Conservation (phyloP, 2,797 vertebrate genomes). For the Danio albolineatus region DNA sequence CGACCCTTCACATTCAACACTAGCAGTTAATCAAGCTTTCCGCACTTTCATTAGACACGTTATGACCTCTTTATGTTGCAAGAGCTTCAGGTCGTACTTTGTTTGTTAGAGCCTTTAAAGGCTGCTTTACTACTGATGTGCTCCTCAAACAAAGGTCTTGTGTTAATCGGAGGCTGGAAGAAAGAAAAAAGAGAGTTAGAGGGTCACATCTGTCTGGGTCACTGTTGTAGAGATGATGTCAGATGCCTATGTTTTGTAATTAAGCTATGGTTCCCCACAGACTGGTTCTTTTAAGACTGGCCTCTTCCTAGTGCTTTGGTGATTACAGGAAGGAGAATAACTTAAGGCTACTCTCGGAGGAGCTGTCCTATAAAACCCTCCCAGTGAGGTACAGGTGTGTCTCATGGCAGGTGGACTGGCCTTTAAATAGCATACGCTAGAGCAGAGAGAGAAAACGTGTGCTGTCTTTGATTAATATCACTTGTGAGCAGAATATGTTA, state of each 20-base stretch:
- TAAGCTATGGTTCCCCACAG: conserved; percentile 37
- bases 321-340: conserved; percentile 53
- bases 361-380: conserved; percentile 23
- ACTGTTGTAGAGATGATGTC: conserved; percentile 18
- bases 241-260: conserved; percentile 44
- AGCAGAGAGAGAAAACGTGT: not conserved
- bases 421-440: conserved; percentile 13
- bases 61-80: not conserved
- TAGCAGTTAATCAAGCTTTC: not conserved
- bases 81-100: not conserved
- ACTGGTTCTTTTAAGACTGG: conserved; percentile 34
- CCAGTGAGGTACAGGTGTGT: conserved; percentile 19
- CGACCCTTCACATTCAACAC: conserved; percentile 30
- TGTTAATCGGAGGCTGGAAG: conserved; percentile 23
- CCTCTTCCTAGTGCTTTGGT: conserved; percentile 20
- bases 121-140: conserved; percentile 1
- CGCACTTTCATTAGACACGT: conserved; percentile 8
- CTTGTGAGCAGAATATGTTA: not conserved
- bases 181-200: not conserved
- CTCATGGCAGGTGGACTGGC: conserved; percentile 8
- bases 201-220: conserved; percentile 30
- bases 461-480: not conserved
- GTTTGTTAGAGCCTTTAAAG: conserved; percentile 4
- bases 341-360: conserved; percentile 33
- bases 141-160: not conserved